Evolutionary conservation across 2,797 vertebrate species (phyloP).

Genomic region (Malacoraja senta): DNA sequence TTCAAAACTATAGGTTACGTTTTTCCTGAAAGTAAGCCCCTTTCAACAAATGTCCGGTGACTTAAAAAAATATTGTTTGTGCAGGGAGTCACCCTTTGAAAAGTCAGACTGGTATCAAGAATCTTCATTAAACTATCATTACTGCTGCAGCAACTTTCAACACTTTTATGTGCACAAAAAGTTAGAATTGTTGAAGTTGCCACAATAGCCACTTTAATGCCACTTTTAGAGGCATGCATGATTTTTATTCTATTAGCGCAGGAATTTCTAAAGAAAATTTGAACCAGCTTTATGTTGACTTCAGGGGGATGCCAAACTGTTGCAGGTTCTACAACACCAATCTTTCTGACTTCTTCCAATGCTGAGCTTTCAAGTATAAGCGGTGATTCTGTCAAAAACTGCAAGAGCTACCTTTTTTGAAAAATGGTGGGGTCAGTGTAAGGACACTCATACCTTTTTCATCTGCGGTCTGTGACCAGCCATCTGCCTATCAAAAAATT

Average conservation of each 20-base stretch:
- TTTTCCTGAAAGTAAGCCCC: not conserved
- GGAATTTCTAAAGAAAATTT: constrained; percentile 2
- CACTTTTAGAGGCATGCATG: not conserved
- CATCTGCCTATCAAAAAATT: no score
- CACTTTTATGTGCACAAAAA: not conserved
- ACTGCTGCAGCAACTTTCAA: not conserved
- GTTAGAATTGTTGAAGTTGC: constrained; percentile 6
- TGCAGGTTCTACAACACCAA: not conserved
- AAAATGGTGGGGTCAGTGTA: not conserved
- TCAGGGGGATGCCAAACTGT: not conserved
- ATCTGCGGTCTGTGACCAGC: no score
- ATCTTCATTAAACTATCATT: constrained; percentile 1
- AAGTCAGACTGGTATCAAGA: not conserved
- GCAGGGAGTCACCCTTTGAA: not conserved
- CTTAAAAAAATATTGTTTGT: not conserved
- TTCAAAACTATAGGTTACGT: constrained; percentile 18
- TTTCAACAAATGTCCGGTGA: not conserved
- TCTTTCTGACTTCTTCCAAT: not conserved
- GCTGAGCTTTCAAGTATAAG: not conserved
- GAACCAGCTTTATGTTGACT: not conserved
- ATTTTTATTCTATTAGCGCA: not conserved
- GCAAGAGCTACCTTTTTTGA: not conserved
- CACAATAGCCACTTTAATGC: not conserved
- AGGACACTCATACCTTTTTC: not conserved
- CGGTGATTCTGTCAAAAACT: not conserved